These are phyloP conservation scores for Poecilia wingei DNA, from an alignment of 2,797 vertebrate genomes.

Conservation along the genomic window DNA sequence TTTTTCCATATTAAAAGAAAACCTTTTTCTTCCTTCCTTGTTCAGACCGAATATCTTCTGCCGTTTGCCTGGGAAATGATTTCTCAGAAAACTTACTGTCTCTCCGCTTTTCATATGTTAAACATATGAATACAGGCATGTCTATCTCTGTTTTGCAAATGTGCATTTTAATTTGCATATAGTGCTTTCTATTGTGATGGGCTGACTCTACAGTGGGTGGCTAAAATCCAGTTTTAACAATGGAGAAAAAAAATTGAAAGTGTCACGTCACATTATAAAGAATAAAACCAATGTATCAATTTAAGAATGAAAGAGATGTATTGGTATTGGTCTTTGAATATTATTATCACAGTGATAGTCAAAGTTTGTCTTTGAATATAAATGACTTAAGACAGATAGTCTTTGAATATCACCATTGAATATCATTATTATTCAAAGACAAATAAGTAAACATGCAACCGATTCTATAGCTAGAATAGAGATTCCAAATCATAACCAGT, in stretches of 20 bases:
- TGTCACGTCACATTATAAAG: background rate
- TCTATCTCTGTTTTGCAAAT: constrained; percentile 9
- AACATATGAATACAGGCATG: constrained; percentile 30
- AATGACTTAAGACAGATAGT: background rate
- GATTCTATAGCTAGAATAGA: background rate
- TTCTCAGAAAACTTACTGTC: constrained; percentile 63
- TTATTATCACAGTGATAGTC: too few relatives aligned
- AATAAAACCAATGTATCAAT: background rate
- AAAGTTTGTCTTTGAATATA: too few relatives aligned
- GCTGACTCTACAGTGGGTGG: background rate
- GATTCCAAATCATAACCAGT: background rate
- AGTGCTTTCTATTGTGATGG: background rate
- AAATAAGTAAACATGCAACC: background rate
- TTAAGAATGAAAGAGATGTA: background rate
- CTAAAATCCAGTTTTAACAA: background rate
- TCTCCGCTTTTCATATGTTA: constrained; percentile 56
- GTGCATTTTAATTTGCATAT: background rate
- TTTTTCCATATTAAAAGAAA: constrained; percentile 79
- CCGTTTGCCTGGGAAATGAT: constrained; percentile 63
- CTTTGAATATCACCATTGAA: background rate
- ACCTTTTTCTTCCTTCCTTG: constrained; percentile 55
- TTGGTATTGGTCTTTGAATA: too few relatives aligned
- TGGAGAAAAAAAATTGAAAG: background rate
- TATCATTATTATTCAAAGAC: background rate
- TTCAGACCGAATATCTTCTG: constrained; percentile 64